Base-by-base conservation (phyloP, 1,140 invertebrate genomes). In the Dolichoris vasculosae region DNA sequence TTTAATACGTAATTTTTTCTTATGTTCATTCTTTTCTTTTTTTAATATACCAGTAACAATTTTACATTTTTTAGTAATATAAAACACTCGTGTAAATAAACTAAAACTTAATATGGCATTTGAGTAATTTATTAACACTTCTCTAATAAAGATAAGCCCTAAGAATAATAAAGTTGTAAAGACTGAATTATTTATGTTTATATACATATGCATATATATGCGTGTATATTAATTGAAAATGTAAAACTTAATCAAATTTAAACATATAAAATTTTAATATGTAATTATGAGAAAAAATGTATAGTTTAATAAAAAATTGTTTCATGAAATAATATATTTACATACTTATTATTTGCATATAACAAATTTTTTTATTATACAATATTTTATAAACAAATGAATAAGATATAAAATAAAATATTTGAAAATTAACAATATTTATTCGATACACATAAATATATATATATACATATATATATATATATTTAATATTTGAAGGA, bases 231-330 rank as follows among this genome's bases (percentile, higher is more conserved):
- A 73, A 63, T n/a, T 76, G 6, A 0, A 43, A 75, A 73, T 71
- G 48, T 82, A 55, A 82, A 73, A 20, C 46, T 46, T 64, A 77
- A n/a, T 63, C n/a, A 40, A 76, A 64, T 40, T 55, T 23, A 30
- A 75, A 43, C 23, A n/a, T 75, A 76, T 64, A 26, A 67, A 76
- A 38, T 64, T 77, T 51, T 43, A 15, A 38, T 1, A 38, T 82
- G 48, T 85, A 85, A 73, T 85, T 85, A 75, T 59, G 59, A 85
- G 15, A 48, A 40, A 77, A 48, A 51, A 75, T 85, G 78, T 85
- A 81, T 55, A 82, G 69, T 80, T 85, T 73, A 85, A 85, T 81
- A 85, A 85, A 81, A 82, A 85, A 35, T 83, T 83, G 80, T 82
- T 82, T 46, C 48, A 48, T 48, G 26, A 81, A 46, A 64, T 48